Base-by-base conservation (phyloP, 1,140 invertebrate species). In the Aphidius gifuensis region DNA sequence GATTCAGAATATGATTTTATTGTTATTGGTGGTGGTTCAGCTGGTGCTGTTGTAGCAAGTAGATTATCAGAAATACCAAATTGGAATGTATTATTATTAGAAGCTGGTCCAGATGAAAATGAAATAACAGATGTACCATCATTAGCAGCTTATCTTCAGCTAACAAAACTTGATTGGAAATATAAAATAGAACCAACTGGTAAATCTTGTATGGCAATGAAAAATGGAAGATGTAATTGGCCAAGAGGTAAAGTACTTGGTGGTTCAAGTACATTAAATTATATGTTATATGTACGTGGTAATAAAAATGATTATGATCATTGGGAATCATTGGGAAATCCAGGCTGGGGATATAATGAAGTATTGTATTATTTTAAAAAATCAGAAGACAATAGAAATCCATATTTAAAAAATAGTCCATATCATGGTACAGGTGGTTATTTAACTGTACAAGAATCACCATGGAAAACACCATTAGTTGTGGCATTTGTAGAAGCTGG, bases 281-380 rank as follows among this genome's bases (percentile, higher is more conserved):
- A 96, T 69, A 97, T 98, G 96, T 85, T 97, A 0, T 98, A 98
- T 75, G 92, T 96, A 0, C 81, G 95, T 65, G 96, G 90, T 51
- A 91, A 89, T 78, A 84, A 81, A 66, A 80, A 85, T 43, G 96
- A 98, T 72, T 98, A 94, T 71, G 92, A 98, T 72, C 81, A 88
- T 40, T 98, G 96, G 96, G 91, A 93, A 62, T 83, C 86, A 9
- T 70, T 88, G 38, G 96, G 95, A 0, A 94, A 96, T 72, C 81
- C 86, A 1, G 90, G 92, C 7, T 98, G 96, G 96, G 88, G 89
- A 1, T 98, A 94, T 77, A 82, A 91, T n/a, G 85, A 93, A 47
- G 90, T 92, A 0, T 75, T 96, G 0, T 87, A 87, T n/a, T 96
- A 96, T 66, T 96, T 96, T 71, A 90, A 90, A 57, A 95, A 94